Evolutionary conservation across 2,113 vertebrate genomes (phyloP), one percentile per base, ranked within the genome.

Genomic region (Sander lucioperca): DNA sequence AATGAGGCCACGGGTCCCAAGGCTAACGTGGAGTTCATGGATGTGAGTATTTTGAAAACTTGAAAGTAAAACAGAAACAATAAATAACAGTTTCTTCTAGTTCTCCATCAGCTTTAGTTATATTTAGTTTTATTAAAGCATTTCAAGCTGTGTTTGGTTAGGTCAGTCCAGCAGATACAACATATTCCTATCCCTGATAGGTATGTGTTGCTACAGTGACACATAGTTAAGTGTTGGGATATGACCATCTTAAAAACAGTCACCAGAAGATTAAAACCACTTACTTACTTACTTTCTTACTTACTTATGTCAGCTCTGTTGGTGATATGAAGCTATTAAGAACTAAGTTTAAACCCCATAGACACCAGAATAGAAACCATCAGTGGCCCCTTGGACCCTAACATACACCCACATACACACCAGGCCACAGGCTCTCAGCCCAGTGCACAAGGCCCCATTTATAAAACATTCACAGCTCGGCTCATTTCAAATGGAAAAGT

Each of bases 11-110:
- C 98, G 0, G 97, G 97, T 85, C 98, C 98, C 0, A 99, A 99
- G 94, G 98, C 98, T 81, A 99, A 99, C 1, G 97, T 97, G 86
- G 98, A 99, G 86, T 99, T 99, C 83, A 98, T 99, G 98, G 98
- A 99, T 86, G 98, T 99, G 95, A 99, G 98, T 99, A 84, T 85
- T 45, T 57, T 57, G 8, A n/a, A 74, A 83, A 47, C 2, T 7
- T 1, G 5, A 3, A 73, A 19, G 30, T 12, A 33, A 54, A 45
- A 14, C 69, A 33, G 16, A 77, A 75, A 57, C 1, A 25, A 43
- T 77, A 0, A 19, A 30, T 61, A 53, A 18, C 8, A n/a, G 1
- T 58, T 64, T 45, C 13, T 65, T 45, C 12, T 25, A 59, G 8
- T 27, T 66, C 58, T 66, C 11, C 33, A 13, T 21, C 73, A 56